These are phyloP conservation scores for Hestina assimilis DNA, from an alignment of 1,140 invertebrate species.

Conservation along the genomic window DNA sequence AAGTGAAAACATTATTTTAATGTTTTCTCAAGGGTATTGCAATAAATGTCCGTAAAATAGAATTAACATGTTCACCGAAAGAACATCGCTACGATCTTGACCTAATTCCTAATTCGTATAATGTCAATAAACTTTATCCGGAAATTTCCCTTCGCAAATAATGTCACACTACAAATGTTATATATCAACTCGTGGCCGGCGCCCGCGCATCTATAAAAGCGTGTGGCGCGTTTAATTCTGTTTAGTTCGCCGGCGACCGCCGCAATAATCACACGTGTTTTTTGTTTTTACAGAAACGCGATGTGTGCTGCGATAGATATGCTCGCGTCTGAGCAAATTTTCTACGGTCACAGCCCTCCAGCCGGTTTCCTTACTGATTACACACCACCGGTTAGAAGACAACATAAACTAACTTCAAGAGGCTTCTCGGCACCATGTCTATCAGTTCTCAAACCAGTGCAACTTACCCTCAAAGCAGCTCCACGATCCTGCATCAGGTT, in stretches of 20 bases:
- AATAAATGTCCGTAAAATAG: constrained; percentile 1
- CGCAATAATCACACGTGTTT: constrained; percentile 35
- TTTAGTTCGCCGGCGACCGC: constrained; percentile 52
- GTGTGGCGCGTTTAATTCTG: constrained; percentile 35
- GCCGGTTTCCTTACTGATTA: constrained; percentile 80
- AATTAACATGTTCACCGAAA: neutral
- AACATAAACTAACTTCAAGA: constrained; percentile 49
- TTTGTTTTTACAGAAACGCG: constrained; percentile 39
- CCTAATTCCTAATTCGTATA: constrained; percentile 18
- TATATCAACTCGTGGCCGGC: constrained; percentile 46
- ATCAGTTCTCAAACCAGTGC: constrained; percentile 58
- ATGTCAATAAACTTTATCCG: constrained; percentile 36
- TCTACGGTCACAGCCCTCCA: constrained; percentile 83
- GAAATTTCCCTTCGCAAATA: constrained; percentile 14
- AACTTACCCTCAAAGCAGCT: constrained; percentile 56
- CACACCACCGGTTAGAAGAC: constrained; percentile 53
- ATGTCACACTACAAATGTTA: constrained; percentile 38
- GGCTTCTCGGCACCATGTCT: constrained; percentile 60
- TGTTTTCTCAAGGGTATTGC: neutral
- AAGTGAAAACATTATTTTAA: neutral
- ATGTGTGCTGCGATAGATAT: constrained; percentile 77
- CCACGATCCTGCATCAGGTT: constrained; percentile 60
- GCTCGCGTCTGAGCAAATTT: constrained; percentile 84
- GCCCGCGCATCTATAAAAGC: constrained; percentile 51
- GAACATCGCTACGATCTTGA: constrained; percentile 20